Evolutionary conservation across 2,888 invertebrate species (phyloP).

Genomic region (Dryobota labecula): DNA sequence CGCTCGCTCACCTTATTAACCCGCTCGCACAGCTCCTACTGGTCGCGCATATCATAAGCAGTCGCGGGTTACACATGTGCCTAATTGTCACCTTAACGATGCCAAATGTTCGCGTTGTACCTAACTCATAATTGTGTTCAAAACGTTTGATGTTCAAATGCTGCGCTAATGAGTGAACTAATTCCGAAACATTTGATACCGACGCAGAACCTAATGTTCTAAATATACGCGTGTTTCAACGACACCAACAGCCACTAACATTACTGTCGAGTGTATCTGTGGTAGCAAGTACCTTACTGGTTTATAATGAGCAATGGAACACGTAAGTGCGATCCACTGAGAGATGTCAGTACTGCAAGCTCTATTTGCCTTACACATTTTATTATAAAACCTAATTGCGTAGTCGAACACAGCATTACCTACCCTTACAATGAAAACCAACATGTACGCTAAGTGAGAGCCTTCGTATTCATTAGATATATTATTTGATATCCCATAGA

Average conservation of each 20-base stretch:
- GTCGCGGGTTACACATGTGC: constrained; percentile 36
- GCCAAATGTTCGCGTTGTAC: constrained; percentile 49
- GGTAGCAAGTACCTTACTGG: neutral
- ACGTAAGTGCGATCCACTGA: too few relatives aligned
- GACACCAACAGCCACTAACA: neutral
- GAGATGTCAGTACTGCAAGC: neutral
- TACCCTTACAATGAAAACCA: neutral
- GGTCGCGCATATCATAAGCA: constrained; percentile 40
- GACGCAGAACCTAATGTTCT: constrained; percentile 27
- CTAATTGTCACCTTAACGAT: constrained; percentile 56
- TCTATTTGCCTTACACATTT: neutral
- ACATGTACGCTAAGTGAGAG: neutral
- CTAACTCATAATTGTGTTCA: constrained; percentile 50
- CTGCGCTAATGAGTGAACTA: constrained; percentile 44
- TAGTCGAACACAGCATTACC: neutral
- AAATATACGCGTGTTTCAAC: constrained; percentile 4
- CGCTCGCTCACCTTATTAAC: constrained; percentile 38
- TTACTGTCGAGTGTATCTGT: neutral
- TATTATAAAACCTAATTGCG: neutral
- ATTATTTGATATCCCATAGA: constrained; percentile 11
- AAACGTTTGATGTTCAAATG: constrained; percentile 56
- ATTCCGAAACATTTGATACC: constrained; percentile 38
- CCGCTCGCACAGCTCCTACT: constrained; percentile 6
- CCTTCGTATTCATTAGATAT: neutral
- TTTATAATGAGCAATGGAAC: neutral